Evolutionary conservation across 1,140 invertebrate genomes (phyloP), one percentile per base, ranked within the genome.

Genomic region (Conus betulinus): DNA sequence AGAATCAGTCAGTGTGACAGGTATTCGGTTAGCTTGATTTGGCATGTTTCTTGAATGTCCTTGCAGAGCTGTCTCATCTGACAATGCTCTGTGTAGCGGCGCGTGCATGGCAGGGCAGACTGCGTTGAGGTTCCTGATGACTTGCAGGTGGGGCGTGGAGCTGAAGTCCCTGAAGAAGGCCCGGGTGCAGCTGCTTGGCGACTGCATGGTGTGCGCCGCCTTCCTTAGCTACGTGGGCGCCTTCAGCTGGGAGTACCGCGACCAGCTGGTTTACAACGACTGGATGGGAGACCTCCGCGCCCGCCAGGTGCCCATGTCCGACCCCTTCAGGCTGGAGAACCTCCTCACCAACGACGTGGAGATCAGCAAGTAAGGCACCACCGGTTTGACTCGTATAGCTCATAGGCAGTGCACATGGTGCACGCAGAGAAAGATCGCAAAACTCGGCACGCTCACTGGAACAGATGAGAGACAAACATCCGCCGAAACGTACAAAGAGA

Each of bases 191-290:
- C 95, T 98, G 11, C 96, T 98, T 52, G 98, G 98, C 2, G 97
- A 98, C 92, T 98, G 97, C 95, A 94, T 98, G 15, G 94, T 98
- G 0, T 96, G 96, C 57, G 96, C 97, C 1, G 97, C 96, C 0
- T 98, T 98, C 94, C 93, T 98, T 8, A 97, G 97, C 53, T 98
- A 98, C 92, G 96, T 97, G 1, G 97, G 97, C 0, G 97, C 98
- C 8, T 98, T 98, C 92, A 97, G 97, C 5, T 98, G 96, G 94
- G 97, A 98, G 90, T 98, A 97, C 91, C 96, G 98, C 55, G 96
- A 96, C 88, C 95, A 97, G 57, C 97, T 98, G 97, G 94, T 98
- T 5, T 97, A 97, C 90, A 96, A 97, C 4, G 96, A 97, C 92
- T 98, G 98, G 98, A 93, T 96, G 84, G 95, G 96, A 6, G 97